A percentile compares a stretch with the other conserved stretches of the same genome.
These are phyloP conservation scores for Amiota minor DNA, from an alignment of 2,888 invertebrate genomes.

Conservation along the genomic window DNA sequence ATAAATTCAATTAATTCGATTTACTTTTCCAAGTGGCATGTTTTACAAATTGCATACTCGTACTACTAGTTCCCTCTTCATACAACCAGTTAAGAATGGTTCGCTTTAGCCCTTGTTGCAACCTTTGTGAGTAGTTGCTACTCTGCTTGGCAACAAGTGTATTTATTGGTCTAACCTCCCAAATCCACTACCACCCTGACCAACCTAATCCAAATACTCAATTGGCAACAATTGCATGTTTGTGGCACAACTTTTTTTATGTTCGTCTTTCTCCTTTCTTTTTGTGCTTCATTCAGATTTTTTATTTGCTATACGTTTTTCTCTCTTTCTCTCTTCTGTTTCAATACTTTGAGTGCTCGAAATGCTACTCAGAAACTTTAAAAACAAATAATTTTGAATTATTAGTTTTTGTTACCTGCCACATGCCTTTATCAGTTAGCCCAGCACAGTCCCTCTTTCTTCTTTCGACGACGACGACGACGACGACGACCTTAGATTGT, in stretches of 20 bases:
- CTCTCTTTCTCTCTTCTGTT: conserved; percentile 6
- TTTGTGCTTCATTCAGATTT: not conserved
- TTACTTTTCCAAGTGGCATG: not conserved
- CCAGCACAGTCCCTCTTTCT: not conserved
- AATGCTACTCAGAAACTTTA: conserved; percentile 13
- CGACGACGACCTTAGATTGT: too few species aligned
- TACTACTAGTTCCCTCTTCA: too few species aligned
- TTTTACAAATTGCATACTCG: not conserved
- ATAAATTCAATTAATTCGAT: conserved; percentile 21
- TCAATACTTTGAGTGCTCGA: conserved; percentile 4
- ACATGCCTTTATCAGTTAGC: not conserved
- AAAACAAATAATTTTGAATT: conserved; percentile 42
- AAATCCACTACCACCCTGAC: not conserved
- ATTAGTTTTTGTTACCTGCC: conserved; percentile 50
- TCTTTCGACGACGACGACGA: too few species aligned
- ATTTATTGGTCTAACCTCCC: not conserved
- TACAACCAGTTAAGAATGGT: not conserved
- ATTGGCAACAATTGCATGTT: conserved; percentile 22
- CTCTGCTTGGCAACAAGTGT: conserved; percentile 22
- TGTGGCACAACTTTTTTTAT: not conserved
- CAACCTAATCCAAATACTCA: not conserved
- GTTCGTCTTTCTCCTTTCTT: not conserved
- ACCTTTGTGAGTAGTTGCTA: not conserved
- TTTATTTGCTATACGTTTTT: conserved; percentile 9
- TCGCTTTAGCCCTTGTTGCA: not conserved